Conservation (phyloP, 2,888 invertebrate genomes). For the Drosophila subsilvestris region DNA sequence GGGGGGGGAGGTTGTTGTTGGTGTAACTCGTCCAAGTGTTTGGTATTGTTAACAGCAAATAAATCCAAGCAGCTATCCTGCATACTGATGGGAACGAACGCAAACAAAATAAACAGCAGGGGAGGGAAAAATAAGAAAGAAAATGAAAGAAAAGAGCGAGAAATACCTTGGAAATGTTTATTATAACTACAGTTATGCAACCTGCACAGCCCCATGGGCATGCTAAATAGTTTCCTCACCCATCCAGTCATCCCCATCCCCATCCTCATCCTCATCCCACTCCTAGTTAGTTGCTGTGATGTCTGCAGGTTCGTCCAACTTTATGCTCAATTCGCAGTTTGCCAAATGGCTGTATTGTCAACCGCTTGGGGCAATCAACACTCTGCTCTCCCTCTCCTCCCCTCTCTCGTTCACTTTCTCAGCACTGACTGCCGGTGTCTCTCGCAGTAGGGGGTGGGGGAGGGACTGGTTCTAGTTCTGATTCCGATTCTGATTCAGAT, state of each 20-base stretch:
- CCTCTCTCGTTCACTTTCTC: not conserved
- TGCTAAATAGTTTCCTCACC: slow-evolving; percentile 37
- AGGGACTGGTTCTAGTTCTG: slow-evolving; percentile 3
- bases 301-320: slow-evolving; percentile 30
- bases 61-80: slow-evolving; percentile 52
- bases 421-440: not conserved
- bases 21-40: slow-evolving; percentile 20
- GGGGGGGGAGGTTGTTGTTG: not conserved
- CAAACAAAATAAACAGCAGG: not conserved
- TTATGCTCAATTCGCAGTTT: slow-evolving; percentile 10
- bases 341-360: slow-evolving; percentile 39
- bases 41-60: slow-evolving; percentile 62
- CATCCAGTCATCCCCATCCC: slow-evolving; percentile 16
- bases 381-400: not conserved
- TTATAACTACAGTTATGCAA: slow-evolving; percentile 56
- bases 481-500: not conserved
- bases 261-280: not conserved
- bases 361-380: slow-evolving; percentile 32
- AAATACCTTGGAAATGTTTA: slow-evolving; percentile 32
- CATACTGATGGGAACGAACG: slow-evolving; percentile 57
- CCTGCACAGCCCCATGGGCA: slow-evolving; percentile 37
- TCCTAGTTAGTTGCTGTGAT: not conserved
- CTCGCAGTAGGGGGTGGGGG: not conserved
- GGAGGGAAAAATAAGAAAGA: too few relatives aligned
- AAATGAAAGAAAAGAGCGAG: not conserved